These are phyloP conservation scores for Alfaro cultratus DNA, from an alignment of 2,797 vertebrate species.

Conservation along the genomic window DNA sequence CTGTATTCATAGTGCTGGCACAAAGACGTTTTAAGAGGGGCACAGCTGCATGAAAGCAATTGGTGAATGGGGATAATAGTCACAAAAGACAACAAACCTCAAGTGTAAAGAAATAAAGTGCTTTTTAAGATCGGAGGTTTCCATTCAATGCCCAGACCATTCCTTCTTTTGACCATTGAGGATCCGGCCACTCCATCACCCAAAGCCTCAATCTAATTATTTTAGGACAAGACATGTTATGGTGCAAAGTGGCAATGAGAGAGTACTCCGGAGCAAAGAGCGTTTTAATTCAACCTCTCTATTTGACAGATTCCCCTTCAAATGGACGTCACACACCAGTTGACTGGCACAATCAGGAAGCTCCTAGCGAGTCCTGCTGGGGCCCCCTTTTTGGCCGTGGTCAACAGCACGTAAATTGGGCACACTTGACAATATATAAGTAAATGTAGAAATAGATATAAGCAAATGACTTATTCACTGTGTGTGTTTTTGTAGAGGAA, in stretches of 20 bases:
- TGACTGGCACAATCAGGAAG: slow-evolving; percentile 65
- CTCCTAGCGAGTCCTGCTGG: slow-evolving; percentile 44
- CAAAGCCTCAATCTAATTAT: slow-evolving; percentile 83
- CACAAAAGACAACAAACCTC: slow-evolving; percentile 89
- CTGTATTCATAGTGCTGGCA: slow-evolving; percentile 80
- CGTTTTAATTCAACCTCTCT: slow-evolving; percentile 83
- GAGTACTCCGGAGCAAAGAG: slow-evolving; percentile 79
- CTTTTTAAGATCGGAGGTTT: slow-evolving; percentile 80
- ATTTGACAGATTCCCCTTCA: slow-evolving; percentile 75
- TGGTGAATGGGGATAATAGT: slow-evolving; percentile 81
- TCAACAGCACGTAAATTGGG: slow-evolving; percentile 49
- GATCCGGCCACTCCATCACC: slow-evolving; percentile 74
- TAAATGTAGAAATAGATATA: slow-evolving; percentile 27
- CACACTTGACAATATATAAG: slow-evolving; percentile 34
- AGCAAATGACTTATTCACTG: slow-evolving; percentile 40
- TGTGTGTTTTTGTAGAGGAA: slow-evolving; percentile 39
- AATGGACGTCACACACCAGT: slow-evolving; percentile 75
- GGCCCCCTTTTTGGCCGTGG: slow-evolving; percentile 30
- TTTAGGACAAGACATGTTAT: slow-evolving; percentile 83
- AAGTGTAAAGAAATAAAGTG: slow-evolving; percentile 87
- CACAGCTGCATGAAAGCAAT: slow-evolving; percentile 85
- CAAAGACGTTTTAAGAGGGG: slow-evolving; percentile 82
- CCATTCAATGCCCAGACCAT: slow-evolving; percentile 78
- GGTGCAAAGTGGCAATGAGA: slow-evolving; percentile 77
- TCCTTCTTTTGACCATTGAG: slow-evolving; percentile 78